Base-by-base conservation (phyloP, 2,888 invertebrate genomes). In the Lepidochrysops patricia region DNA sequence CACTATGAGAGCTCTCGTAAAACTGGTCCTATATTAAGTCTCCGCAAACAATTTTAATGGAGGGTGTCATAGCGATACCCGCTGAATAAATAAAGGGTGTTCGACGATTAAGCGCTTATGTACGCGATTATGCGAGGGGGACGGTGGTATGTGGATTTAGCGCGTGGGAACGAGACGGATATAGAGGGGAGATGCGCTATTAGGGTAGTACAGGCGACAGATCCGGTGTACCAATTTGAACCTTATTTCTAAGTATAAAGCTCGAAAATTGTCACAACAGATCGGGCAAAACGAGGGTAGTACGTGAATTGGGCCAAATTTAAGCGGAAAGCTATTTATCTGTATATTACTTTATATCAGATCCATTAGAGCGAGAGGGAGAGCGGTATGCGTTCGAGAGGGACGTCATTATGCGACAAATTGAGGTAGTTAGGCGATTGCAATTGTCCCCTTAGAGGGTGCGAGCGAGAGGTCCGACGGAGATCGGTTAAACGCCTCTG, bases 321-420 rank as follows among this genome's bases (percentile, higher is more conserved):
- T 86, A 85, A 89, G 81, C 82, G 85, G 80, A 84, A 80, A 82
- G 79, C 82, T 80, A 84, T 83, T 84, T 84, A 82, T 88, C 83
- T 77, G 78, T 82, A 80, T 82, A 88, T 89, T 89, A 89, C 87
- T 89, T 88, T 89, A 88, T 88, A 84, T 88, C 84, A 76, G 82
- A 80, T 76, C 86, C 78, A 89, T 89, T 89, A 87, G 73, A 66
- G 85, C 68, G 79, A 66, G 65, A 65, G 72, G 70, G 84, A 84
- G 62, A 65, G 75, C 61, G 65, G 62, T 68, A 73, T 68, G 66
- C 61, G 73, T 62, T 65, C 60, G 68, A 73, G 66, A 67, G 72
- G 67, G 70, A 71, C 48, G 58, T 57, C 52, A 60, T 64, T 63
- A 63, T 63, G 63, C 61, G 68, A 77, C 79, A 80, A 82, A 80